Conservation (phyloP, 2,113 vertebrate genomes). For the Procavia capensis region DNA sequence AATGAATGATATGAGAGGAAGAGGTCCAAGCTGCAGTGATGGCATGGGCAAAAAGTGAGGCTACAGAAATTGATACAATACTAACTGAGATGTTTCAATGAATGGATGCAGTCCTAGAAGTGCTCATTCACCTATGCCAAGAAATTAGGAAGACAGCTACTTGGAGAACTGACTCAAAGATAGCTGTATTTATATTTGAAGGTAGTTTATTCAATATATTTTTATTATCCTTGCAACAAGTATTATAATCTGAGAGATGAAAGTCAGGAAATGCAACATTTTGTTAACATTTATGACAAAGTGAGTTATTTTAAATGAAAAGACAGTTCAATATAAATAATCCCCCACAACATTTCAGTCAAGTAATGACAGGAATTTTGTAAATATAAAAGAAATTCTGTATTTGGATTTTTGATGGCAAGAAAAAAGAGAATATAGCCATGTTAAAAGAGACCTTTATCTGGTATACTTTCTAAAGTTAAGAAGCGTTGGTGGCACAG, state of each 20-base stretch:
- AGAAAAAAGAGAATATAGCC: not conserved
- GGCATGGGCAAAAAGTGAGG: too few species aligned
- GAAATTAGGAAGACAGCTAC: too few species aligned
- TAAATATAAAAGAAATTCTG: conserved; percentile 12
- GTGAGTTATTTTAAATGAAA: conserved; percentile 1
- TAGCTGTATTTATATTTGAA: not conserved
- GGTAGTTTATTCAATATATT: not conserved
- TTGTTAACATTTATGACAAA: not conserved
- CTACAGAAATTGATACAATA: too few species aligned
- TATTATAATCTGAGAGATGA: not conserved
- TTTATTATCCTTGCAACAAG: not conserved
- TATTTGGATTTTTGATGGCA: not conserved
- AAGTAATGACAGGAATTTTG: not conserved
- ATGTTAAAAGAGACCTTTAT: not conserved
- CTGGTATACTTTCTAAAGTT: not conserved
- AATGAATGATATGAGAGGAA: too few species aligned
- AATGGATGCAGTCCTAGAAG: too few species aligned
- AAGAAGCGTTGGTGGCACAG: not conserved
- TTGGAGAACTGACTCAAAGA: too few species aligned
- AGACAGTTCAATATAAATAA: not conserved
- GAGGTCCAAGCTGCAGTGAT: too few species aligned
- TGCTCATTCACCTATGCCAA: too few species aligned
- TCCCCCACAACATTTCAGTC: not conserved
- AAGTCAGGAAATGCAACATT: not conserved
- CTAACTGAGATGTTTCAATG: too few species aligned